Conservation (phyloP, 2,888 invertebrate genomes). For the Anorthoa munda region DNA sequence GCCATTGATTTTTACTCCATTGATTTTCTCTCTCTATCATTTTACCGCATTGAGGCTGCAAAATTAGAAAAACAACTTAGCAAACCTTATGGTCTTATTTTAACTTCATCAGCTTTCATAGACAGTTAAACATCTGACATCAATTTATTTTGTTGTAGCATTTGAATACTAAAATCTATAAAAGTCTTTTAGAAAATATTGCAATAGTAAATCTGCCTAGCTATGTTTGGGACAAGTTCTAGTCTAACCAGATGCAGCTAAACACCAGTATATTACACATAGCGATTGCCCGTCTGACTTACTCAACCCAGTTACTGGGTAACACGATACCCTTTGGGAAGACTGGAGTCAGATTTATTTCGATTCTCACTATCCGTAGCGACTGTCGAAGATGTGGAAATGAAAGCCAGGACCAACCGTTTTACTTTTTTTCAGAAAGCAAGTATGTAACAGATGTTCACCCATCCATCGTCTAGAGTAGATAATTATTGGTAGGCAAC, state of each 20-base stretch:
- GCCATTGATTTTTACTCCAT: slow-evolving; percentile 92
- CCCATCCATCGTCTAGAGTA: no score
- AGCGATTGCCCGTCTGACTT: not conserved
- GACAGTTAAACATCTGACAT: no score
- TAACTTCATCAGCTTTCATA: no score
- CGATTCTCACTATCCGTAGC: not conserved
- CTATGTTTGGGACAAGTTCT: not conserved
- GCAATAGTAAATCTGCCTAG: no score
- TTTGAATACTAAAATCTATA: no score
- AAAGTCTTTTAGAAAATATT: no score
- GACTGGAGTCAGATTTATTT: not conserved
- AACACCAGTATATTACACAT: not conserved
- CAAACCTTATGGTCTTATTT: no score
- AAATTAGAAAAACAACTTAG: not conserved
- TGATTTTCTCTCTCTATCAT: slow-evolving; percentile 85
- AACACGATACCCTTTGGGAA: not conserved
- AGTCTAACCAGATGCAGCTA: not conserved
- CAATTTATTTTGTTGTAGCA: no score
- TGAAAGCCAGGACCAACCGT: not conserved
- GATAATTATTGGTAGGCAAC: no score
- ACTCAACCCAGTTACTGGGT: not conserved
- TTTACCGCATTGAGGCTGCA: slow-evolving; percentile 86
- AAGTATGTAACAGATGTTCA: no score
- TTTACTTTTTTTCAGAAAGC: no score
- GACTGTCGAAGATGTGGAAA: not conserved